Evolutionary conservation across 2,113 vertebrate genomes (phyloP).

Genomic region (Lynx canadensis): DNA sequence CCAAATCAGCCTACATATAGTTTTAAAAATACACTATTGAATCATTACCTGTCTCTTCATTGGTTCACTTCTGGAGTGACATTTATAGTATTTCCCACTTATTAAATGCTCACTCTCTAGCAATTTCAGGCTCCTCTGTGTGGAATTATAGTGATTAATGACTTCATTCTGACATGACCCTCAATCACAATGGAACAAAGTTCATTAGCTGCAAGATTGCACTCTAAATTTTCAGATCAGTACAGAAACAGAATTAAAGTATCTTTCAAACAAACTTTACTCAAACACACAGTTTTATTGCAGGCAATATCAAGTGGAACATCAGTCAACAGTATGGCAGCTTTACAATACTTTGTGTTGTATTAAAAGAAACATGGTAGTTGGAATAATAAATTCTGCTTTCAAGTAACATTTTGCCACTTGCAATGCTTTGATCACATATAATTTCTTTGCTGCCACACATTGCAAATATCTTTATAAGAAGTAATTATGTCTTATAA

Average conservation of each 20-base stretch:
- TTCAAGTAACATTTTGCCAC: neutral
- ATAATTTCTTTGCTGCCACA: neutral
- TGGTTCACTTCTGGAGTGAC: neutral
- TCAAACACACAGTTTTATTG: neutral
- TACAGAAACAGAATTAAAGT: conserved; percentile 32
- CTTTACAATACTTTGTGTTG: neutral
- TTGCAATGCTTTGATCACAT: neutral
- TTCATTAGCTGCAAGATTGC: neutral
- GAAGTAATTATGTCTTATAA: neutral
- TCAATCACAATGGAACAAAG: conserved; percentile 39
- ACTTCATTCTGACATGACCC: conserved; percentile 31
- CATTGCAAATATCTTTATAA: neutral
- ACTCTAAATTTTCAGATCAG: neutral
- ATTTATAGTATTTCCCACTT: conserved; percentile 16
- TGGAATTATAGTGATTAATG: conserved; percentile 27
- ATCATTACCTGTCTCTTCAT: conserved; percentile 10
- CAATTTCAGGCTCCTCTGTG: neutral
- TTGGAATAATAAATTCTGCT: neutral
- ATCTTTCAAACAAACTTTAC: conserved; percentile 39
- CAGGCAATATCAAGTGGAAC: neutral
- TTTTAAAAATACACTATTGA: conserved; percentile 56
- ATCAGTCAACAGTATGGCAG: neutral
- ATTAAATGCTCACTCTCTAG: conserved; percentile 26
- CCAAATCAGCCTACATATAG: neutral
- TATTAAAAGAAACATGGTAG: neutral